phyloP scores from a whole-genome alignment of 2,888 invertebrate species.

The Unio pictorum region DNA sequence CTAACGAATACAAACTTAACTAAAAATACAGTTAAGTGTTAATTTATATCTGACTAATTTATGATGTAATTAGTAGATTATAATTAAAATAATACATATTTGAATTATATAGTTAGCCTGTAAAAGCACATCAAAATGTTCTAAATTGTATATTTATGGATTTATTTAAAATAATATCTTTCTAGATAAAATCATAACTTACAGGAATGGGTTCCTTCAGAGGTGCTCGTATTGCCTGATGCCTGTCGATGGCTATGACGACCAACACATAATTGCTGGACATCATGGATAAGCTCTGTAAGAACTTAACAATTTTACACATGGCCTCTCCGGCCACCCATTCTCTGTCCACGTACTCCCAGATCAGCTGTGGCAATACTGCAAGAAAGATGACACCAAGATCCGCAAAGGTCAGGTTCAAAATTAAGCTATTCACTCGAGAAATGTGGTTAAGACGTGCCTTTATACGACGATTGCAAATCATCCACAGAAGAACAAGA shows the following conservation, averaged over 20 bases:
- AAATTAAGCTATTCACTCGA: constrained; percentile 66
- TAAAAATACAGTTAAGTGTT: too few species aligned
- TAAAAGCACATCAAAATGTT: too few species aligned
- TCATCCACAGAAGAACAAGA: constrained; percentile 65
- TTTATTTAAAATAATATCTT: too few species aligned
- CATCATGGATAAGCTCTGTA: constrained; percentile 67
- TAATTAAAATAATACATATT: too few species aligned
- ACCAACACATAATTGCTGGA: constrained; percentile 70
- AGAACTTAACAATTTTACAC: constrained; percentile 68
- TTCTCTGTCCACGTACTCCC: constrained; percentile 64
- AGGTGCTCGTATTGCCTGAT: constrained; percentile 69
- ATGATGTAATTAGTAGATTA: too few species aligned
- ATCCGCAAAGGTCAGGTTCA: constrained; percentile 69
- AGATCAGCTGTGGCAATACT: constrained; percentile 65
- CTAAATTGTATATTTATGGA: background rate
- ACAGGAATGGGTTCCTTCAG: constrained; percentile 64
- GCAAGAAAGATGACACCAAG: constrained; percentile 66
- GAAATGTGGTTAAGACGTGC: constrained; percentile 62
- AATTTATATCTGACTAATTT: too few species aligned
- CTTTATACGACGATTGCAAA: constrained; percentile 51
- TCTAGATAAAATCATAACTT: constrained; percentile 23
- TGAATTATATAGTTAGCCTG: too few species aligned
- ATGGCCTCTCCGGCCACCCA: constrained; percentile 67
- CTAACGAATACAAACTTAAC: too few species aligned
- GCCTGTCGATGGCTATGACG: constrained; percentile 69